Percentiles rank a stretch among this genome's conserved stretches.
These are phyloP conservation scores for Poecile montanus DNA, from an alignment of 2,797 vertebrate species.

Conservation along the genomic window DNA sequence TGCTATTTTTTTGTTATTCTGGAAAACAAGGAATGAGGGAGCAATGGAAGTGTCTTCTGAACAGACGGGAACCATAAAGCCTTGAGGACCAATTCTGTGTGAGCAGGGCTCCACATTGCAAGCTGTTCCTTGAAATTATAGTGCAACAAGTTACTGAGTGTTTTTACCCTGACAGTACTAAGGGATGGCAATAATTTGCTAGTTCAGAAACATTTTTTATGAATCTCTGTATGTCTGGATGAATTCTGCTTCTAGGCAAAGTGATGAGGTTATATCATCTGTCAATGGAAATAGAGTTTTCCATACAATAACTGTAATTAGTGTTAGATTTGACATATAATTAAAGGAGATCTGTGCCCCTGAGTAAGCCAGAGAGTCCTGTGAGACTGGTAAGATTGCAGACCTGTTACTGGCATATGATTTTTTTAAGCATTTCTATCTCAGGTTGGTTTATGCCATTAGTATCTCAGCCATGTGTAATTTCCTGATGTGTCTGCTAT, in stretches of 20 bases:
- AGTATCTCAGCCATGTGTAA: not conserved
- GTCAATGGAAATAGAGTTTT: not conserved
- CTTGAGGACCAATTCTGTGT: not conserved
- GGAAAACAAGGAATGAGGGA: not conserved
- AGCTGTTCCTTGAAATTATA: not conserved
- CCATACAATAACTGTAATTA: not conserved
- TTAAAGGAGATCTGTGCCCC: not conserved
- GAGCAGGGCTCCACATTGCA: not conserved
- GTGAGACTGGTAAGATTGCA: not conserved
- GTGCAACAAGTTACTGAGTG: not conserved
- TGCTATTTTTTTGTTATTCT: conserved; percentile 13
- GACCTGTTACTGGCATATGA: not conserved
- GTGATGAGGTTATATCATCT: not conserved
- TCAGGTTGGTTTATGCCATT: not conserved
- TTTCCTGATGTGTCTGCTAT: not conserved
- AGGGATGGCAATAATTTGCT: not conserved
- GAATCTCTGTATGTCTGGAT: not conserved
- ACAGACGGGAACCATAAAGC: not conserved
- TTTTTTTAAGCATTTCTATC: not conserved
- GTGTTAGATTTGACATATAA: not conserved
- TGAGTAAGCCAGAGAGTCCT: not conserved
- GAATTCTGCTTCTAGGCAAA: not conserved
- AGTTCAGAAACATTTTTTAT: not conserved
- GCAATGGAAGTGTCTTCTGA: not conserved
- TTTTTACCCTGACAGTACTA: not conserved